Base-by-base conservation (phyloP, 2,113 vertebrate genomes). In the Pseudolaguvia tuberculata region DNA sequence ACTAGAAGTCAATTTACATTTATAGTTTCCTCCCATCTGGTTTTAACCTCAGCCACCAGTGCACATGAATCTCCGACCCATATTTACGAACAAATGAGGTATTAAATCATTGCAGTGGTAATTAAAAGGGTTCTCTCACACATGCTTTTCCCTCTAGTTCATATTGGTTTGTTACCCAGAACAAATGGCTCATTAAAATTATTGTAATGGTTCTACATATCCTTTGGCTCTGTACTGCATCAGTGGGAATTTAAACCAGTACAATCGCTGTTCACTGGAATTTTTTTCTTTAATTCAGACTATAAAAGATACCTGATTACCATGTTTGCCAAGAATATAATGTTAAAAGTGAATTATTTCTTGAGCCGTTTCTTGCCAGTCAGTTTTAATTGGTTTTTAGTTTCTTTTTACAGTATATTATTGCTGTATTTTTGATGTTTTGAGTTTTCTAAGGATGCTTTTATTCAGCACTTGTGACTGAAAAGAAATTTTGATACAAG, bases 141-240 rank as follows among this genome's bases (percentile, higher is more conserved):
- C 50, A 23, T 74, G 39, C 35, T 23, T 74, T 74, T 15, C 17
- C 25, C 51, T 18, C 17, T 67, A n/a, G 53, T 76, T 68, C 53
- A 31, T 57, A 76, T 51, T 58, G 27, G 27, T 35, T 59, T 76
- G n/a, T 39, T 69, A 59, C 31, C 53, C 65, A 76, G 42, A 68
- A 59, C 39, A 68, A 58, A 58, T 51, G 17, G 14, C n/a, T 74
- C 15, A 66, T 74, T 74, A 20, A 65, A 65, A 50, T 47, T 8
- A 47, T 21, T 0, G 13, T 21, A 29, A 56, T 8, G 42, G 23
- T 59, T 72, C 27, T 48, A 65, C 42, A 9, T 48, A 56, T 23
- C 15, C 52, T 21, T 48, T 4, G 52, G 72, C 72, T 75, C 50
- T 75, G 18, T 48, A 50, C 17, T 48, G 3, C 53, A 68, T 20